A percentile compares a stretch with the other conserved stretches of the same genome.
These are phyloP conservation scores for Parascotia fuliginaria DNA, from an alignment of 2,888 invertebrate species.

Conservation along the genomic window DNA sequence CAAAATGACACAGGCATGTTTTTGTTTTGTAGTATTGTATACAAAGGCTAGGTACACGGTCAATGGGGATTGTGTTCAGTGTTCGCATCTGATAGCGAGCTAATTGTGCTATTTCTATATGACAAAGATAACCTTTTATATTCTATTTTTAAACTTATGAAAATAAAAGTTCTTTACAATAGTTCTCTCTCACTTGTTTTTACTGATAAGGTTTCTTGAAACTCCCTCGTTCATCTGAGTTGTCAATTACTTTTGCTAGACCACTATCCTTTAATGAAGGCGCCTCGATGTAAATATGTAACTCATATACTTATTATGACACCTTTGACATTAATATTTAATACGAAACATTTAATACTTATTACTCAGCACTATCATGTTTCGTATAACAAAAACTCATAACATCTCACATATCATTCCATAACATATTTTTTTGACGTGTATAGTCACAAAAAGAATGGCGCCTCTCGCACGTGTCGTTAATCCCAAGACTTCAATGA, in stretches of 20 bases:
- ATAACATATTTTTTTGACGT: slow-evolving; percentile 39
- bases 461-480: slow-evolving; percentile 37
- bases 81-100: not conserved
- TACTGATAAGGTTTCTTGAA: no score
- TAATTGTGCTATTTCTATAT: no score
- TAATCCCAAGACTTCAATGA: slow-evolving; percentile 51
- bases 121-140: no score
- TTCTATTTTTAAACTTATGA: not conserved
- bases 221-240: no score
- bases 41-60: no score
- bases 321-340: no score
- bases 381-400: slow-evolving; percentile 19
- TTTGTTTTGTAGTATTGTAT: not conserved
- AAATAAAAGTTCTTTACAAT: no score
- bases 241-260: no score
- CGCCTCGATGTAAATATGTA: no score
- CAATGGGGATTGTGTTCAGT: not conserved
- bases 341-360: slow-evolving; percentile 1
- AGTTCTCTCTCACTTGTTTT: no score
- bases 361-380: slow-evolving; percentile 19
- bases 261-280: no score
- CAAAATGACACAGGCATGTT: slow-evolving; percentile 20
- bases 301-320: no score
- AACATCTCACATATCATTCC: slow-evolving; percentile 29
- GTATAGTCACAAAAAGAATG: slow-evolving; percentile 34